Base-by-base conservation (phyloP, 2,888 invertebrate species). In the Meliscaeva auricollis region DNA sequence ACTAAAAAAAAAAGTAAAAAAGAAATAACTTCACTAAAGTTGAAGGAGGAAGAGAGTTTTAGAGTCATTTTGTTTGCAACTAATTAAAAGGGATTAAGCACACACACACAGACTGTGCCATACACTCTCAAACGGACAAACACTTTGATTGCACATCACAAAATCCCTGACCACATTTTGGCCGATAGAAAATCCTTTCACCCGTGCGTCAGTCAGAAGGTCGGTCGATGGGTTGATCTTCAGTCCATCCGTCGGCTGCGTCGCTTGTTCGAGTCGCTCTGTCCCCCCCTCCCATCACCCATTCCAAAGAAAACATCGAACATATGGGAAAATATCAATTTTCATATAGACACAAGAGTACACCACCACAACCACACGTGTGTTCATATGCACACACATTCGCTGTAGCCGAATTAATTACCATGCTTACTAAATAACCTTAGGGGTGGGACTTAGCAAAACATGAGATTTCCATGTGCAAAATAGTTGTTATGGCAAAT, bases 401-500 rank as follows among this genome's bases (percentile, higher is more conserved):
- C 73, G 50, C 9, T 75, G 20, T 85, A 64, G 62, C 76, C 76
- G 73, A 85, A 85, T 81, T 85, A 85, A 85, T 85, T 85, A 85
- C 81, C 85, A 81, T 77, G 81, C 85, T 85, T 81, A 69, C 85
- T 58, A 68, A 85, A 81, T 60, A 81, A 81, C 76, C 73, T 15
- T 68, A 64, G 52, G 79, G 80, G 75, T 76, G 72, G 70, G 81
- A 69, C 64, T 85, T 75, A 70, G 81, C 80, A 85, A 81, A 81
- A 85, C 85, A 85, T 73, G 85, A 81, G 81, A 85, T 85, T 85
- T 85, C 81, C 85, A 81, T 85, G 85, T 85, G 85, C 85, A 85
- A 85, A 85, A 85, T 85, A 85, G 85, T 85, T 85, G 85, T 81
- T 85, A 85, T 85, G 81, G 81, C 81, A 85, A 85, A 85, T 81